phyloP scores from a whole-genome alignment of 2,888 invertebrate genomes.

The Mythimna vitellina region DNA sequence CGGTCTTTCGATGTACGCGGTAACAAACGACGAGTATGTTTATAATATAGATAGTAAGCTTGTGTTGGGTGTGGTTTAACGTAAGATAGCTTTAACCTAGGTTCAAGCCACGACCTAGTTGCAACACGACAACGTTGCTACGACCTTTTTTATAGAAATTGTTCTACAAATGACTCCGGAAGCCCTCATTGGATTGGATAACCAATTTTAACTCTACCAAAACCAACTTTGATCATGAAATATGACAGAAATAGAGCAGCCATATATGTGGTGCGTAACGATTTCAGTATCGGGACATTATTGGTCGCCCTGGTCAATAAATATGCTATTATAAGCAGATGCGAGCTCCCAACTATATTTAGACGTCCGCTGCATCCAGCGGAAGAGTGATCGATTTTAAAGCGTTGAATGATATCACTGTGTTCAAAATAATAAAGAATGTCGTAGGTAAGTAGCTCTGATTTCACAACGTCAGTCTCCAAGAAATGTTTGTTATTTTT shows the following conservation, averaged over 20 bases:
- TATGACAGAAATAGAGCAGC: slow-evolving; percentile 6
- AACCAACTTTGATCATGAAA: neutral
- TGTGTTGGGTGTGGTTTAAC: neutral
- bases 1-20: neutral
- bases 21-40: too few species aligned
- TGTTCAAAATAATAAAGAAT: slow-evolving; percentile 22
- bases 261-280: slow-evolving; percentile 31
- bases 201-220: neutral
- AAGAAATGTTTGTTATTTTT: too few species aligned
- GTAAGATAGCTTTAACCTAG: slow-evolving; percentile 5
- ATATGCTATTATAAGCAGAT: slow-evolving; percentile 48
- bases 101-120: neutral
- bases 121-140: neutral
- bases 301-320: slow-evolving; percentile 47
- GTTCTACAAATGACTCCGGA: neutral
- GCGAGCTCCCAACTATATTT: slow-evolving; percentile 40
- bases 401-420: slow-evolving; percentile 50
- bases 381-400: slow-evolving; percentile 50
- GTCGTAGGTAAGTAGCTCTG: neutral
- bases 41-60: too few species aligned
- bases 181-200: neutral
- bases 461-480: neutral
- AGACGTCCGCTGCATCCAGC: slow-evolving; percentile 41
- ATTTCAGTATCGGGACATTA: slow-evolving; percentile 29
- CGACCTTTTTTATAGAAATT: neutral